These are phyloP conservation scores for Ciconia boyciana DNA, from an alignment of 2,113 vertebrate genomes.

Conservation along the genomic window DNA sequence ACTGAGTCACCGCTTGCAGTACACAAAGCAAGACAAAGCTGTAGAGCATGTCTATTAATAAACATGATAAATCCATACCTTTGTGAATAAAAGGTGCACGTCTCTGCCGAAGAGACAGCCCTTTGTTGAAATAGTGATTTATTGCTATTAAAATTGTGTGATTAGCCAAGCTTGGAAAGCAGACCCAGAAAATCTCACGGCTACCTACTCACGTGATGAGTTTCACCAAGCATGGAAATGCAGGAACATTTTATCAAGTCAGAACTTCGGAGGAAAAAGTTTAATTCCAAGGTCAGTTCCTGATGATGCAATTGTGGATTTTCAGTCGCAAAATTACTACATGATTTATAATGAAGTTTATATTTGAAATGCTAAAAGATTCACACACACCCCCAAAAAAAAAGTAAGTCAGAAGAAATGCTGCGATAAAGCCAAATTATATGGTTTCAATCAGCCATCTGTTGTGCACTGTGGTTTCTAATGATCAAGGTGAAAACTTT, in stretches of 20 bases:
- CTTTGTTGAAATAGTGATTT: constrained; percentile 44
- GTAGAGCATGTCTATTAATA: constrained; percentile 26
- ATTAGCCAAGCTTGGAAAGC: constrained; percentile 43
- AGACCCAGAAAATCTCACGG: constrained; percentile 32
- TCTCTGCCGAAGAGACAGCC: background rate
- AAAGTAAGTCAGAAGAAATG: background rate
- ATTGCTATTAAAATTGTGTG: constrained; percentile 35
- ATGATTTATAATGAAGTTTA: background rate
- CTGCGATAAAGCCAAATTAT: background rate
- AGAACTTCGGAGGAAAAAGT: background rate
- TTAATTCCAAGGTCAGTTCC: constrained; percentile 8
- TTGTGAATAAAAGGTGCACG: background rate
- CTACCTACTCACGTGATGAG: constrained; percentile 29
- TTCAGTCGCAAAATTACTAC: background rate
- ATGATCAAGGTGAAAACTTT: constrained; percentile 42
- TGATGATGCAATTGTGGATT: background rate
- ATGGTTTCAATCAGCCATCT: constrained; percentile 20
- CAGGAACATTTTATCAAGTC: background rate
- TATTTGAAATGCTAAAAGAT: background rate
- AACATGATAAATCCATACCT: constrained; percentile 18
- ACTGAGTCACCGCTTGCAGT: background rate
- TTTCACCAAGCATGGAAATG: constrained; percentile 17
- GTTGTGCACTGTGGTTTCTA: background rate
- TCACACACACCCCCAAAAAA: background rate
- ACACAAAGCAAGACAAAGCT: constrained; percentile 15